phyloP scores from a whole-genome alignment of 2,888 invertebrate species.

The Zygogramma bicolorata region DNA sequence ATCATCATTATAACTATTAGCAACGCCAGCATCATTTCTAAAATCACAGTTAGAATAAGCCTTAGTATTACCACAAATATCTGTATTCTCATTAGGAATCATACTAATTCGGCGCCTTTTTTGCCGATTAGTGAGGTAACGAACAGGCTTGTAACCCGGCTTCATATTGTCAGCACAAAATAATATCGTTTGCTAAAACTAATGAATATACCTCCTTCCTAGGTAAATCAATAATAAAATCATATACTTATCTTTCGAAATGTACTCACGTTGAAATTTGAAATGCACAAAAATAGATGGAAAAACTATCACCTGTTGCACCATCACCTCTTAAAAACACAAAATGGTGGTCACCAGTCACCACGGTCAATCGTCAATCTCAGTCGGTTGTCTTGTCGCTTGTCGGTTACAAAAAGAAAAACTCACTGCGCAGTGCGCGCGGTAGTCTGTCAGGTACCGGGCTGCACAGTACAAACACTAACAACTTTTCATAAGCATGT shows the following conservation, averaged over 20 bases:
- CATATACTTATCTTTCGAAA: too few species aligned
- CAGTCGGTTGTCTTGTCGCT: too few species aligned
- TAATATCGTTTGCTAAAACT: not conserved
- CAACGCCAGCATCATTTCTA: not conserved
- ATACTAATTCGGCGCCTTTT: conserved; percentile 5
- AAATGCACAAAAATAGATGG: too few species aligned
- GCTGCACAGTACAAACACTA: not conserved
- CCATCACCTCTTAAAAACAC: too few species aligned
- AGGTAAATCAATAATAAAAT: not conserved
- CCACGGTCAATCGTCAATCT: too few species aligned
- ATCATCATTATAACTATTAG: not conserved
- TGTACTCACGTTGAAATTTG: too few species aligned
- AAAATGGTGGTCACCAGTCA: too few species aligned
- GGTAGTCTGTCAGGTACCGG: too few species aligned
- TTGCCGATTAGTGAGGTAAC: not conserved
- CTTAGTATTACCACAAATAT: not conserved
- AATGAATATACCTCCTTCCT: too few species aligned
- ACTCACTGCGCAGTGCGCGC: too few species aligned
- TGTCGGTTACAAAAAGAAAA: too few species aligned
- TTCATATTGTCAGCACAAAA: not conserved
- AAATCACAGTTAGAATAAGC: not conserved
- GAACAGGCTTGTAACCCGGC: conserved; percentile 6
- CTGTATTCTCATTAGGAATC: not conserved
- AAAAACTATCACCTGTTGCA: too few species aligned
- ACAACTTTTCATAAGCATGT: not conserved